phyloP scores from a whole-genome alignment of 2,888 invertebrate genomes.

The Clunio marinus region DNA sequence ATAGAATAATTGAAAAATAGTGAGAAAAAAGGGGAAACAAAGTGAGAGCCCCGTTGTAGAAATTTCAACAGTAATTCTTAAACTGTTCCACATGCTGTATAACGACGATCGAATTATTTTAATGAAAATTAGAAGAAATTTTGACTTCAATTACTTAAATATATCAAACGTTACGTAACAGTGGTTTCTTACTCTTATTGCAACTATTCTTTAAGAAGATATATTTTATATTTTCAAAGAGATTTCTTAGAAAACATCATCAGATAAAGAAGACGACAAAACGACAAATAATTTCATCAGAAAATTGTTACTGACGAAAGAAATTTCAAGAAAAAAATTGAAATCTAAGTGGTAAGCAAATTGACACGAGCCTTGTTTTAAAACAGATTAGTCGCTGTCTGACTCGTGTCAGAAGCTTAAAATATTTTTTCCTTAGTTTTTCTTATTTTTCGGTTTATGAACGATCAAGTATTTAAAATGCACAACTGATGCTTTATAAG shows the following conservation, averaged over 20 bases:
- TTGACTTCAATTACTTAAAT: constrained; percentile 33
- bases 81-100: constrained; percentile 24
- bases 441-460: background rate
- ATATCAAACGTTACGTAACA: constrained; percentile 37
- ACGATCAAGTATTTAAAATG: no score
- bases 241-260: background rate
- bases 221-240: background rate
- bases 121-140: constrained; percentile 32
- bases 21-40: background rate
- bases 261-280: background rate
- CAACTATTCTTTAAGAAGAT: background rate
- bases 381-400: background rate
- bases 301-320: constrained; percentile 16
- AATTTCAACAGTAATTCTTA: background rate
- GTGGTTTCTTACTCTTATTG: background rate
- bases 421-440: no score
- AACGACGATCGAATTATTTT: constrained; percentile 24
- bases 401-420: background rate
- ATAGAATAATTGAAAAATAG: background rate
- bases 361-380: background rate
- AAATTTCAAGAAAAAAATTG: constrained; percentile 4
- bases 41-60: background rate
- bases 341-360: constrained; percentile 7
- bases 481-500: no score
- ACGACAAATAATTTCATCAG: background rate